Percentiles rank a stretch among this genome's conserved stretches.
These are phyloP conservation scores for Chitala chitala DNA, from an alignment of 2,113 vertebrate species.

Conservation along the genomic window DNA sequence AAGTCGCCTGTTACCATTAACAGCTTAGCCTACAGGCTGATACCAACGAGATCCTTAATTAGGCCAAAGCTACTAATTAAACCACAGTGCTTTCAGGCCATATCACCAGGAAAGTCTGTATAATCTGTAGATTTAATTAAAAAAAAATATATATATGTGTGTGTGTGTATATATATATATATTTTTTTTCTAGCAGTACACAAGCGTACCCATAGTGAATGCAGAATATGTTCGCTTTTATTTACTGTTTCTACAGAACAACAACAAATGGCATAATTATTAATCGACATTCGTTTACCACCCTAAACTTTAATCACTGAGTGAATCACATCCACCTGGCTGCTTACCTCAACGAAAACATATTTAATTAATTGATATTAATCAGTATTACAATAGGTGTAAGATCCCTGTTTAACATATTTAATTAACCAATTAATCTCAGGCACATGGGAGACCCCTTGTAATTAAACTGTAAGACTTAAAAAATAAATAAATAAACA, in stretches of 20 bases:
- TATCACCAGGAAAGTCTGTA: too few relatives aligned
- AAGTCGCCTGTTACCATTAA: too few relatives aligned
- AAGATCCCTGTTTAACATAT: background rate
- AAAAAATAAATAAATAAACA: background rate
- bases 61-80: too few relatives aligned
- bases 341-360: background rate
- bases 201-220: too few relatives aligned
- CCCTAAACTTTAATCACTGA: background rate
- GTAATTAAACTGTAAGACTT: conserved; percentile 3
- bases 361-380: background rate
- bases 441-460: background rate
- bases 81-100: too few relatives aligned
- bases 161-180: too few relatives aligned
- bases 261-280: background rate
- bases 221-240: too few relatives aligned
- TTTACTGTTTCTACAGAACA: background rate
- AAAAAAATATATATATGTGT: too few relatives aligned
- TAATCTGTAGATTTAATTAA: too few relatives aligned
- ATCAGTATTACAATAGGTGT: background rate
- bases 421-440: conserved; percentile 6
- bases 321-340: background rate
- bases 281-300: background rate
- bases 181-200: too few relatives aligned
- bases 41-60: too few relatives aligned
- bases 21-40: too few relatives aligned